Evolutionary conservation across 2,888 invertebrate genomes (phyloP).

Genomic region (Chrysolina americana): DNA sequence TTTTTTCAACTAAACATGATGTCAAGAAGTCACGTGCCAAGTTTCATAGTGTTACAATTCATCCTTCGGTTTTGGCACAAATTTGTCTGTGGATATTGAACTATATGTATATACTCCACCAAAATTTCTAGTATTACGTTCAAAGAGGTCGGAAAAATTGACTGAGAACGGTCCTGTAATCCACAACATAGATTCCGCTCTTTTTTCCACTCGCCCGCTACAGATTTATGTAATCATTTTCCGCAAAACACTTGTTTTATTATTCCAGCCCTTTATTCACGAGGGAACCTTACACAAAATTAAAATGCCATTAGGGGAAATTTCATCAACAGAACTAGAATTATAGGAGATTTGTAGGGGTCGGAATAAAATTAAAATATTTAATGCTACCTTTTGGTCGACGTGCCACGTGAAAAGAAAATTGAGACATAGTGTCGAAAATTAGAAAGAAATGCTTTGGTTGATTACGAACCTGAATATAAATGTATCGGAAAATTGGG

Average conservation of each 20-base stretch:
- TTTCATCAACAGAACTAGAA: conserved; percentile 40
- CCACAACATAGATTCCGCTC: conserved; percentile 37
- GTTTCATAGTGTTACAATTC: too few relatives aligned
- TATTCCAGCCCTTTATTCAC: conserved; percentile 31
- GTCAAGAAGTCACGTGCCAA: too few relatives aligned
- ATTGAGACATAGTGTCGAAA: conserved; percentile 40
- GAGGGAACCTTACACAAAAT: conserved; percentile 43
- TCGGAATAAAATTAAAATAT: conserved; percentile 44
- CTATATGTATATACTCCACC: too few relatives aligned
- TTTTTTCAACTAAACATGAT: too few relatives aligned
- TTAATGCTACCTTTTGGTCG: conserved; percentile 33
- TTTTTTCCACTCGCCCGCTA: conserved; percentile 42
- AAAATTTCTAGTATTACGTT: too few relatives aligned
- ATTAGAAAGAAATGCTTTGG: conserved; percentile 24
- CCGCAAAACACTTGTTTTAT: conserved; percentile 49
- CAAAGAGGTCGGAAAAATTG: background rate
- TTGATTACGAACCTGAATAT: background rate
- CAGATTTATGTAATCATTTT: conserved; percentile 53
- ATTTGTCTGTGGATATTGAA: too few relatives aligned
- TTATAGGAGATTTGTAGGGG: conserved; percentile 41
- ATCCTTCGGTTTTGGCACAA: too few relatives aligned
- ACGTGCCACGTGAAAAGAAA: conserved; percentile 20
- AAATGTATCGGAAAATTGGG: background rate
- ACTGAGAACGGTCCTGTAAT: background rate
- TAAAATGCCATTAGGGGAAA: conserved; percentile 46